Evolutionary conservation across 2,888 invertebrate genomes (phyloP).

Genomic region (Lobophora halterata): DNA sequence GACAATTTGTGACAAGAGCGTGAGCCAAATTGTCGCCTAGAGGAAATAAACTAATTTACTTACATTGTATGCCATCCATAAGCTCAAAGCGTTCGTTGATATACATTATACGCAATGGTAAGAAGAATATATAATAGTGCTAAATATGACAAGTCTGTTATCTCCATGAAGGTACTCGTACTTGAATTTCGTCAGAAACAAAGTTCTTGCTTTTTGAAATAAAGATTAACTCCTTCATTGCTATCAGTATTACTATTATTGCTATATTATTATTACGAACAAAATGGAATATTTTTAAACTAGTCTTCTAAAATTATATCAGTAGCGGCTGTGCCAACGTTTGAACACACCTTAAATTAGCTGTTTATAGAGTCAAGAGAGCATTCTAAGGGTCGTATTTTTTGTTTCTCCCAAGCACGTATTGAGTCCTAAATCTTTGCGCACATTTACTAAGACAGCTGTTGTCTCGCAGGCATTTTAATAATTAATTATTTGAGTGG

Average conservation of each 20-base stretch:
- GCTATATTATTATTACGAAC: no score
- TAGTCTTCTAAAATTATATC: neutral
- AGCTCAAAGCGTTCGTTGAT: conserved; percentile 55
- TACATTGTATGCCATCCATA: conserved; percentile 68
- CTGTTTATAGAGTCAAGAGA: conserved; percentile 25
- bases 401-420: conserved; percentile 58
- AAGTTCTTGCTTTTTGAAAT: no score
- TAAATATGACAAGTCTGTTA: conserved; percentile 26
- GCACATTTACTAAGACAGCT: conserved; percentile 65
- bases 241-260: no score
- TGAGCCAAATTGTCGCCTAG: conserved; percentile 75
- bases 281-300: conserved; percentile 1
- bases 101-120: conserved; percentile 49
- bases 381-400: conserved; percentile 28
- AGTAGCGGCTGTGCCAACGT: no score
- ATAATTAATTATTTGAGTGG: conserved; percentile 70
- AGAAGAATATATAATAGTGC: conserved; percentile 40
- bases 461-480: conserved; percentile 67
- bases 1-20: conserved; percentile 79
- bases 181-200: no score
- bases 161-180: no score
- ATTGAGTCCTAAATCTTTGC: conserved; percentile 68
- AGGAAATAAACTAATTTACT: conserved; percentile 81
- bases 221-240: no score
- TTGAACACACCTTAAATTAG: conserved; percentile 2